Evolutionary conservation across 2,888 invertebrate species (phyloP).

Genomic region (Aquatica leii): DNA sequence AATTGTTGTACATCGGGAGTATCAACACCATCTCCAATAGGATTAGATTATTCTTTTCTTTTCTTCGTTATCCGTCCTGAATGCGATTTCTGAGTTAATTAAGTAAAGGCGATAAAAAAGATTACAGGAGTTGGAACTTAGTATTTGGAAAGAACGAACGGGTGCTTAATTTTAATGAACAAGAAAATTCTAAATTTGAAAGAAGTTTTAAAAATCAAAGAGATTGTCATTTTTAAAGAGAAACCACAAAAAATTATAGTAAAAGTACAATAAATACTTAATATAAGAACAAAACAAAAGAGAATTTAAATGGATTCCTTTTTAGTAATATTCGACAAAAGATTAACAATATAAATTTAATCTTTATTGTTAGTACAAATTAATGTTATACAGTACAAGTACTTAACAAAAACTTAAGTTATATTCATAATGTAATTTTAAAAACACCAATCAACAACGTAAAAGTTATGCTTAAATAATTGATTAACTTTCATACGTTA

Average conservation of each 20-base stretch:
- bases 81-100: constrained; percentile 53
- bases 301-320: constrained; percentile 6
- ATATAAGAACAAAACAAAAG: not conserved
- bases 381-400: too few relatives aligned
- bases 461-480: too few relatives aligned
- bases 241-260: constrained; percentile 19
- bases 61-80: constrained; percentile 49
- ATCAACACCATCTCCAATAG: constrained; percentile 48
- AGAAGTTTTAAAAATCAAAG: constrained; percentile 33
- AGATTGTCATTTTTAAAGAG: constrained; percentile 30
- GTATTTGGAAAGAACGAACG: constrained; percentile 48
- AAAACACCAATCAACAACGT: too few relatives aligned
- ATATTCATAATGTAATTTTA: too few relatives aligned
- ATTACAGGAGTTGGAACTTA: constrained; percentile 50
- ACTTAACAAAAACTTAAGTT: too few relatives aligned
- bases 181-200: constrained; percentile 35
- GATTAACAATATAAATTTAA: too few relatives aligned
- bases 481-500: too few relatives aligned
- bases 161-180: constrained; percentile 50
- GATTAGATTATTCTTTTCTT: constrained; percentile 47
- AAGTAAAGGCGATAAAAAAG: constrained; percentile 52
- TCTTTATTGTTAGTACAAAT: too few relatives aligned
- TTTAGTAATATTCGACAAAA: not conserved
- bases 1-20: constrained; percentile 50
- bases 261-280: constrained; percentile 4